Evolutionary conservation across 1,140 invertebrate genomes (phyloP).

Genomic region (Hestina assimilis): DNA sequence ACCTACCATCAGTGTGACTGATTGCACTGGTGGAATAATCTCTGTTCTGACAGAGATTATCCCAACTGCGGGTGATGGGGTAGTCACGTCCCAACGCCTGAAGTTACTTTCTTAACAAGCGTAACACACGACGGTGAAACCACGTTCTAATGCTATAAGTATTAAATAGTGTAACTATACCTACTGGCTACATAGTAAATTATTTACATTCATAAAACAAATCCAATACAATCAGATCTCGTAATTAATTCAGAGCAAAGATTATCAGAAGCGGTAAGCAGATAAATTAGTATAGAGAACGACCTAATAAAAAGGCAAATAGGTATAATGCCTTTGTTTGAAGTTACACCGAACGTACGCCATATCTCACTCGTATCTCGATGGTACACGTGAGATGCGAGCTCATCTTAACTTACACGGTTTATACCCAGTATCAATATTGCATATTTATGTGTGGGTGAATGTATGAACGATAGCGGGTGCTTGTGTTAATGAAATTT

Average conservation of each 20-base stretch:
- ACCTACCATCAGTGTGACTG: no score
- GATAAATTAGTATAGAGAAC: slow-evolving; percentile 27
- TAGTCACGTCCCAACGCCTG: no score
- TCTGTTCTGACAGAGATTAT: no score
- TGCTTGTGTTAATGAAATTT: not conserved
- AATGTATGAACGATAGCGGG: slow-evolving; percentile 31
- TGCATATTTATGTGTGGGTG: slow-evolving; percentile 28
- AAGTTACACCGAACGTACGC: slow-evolving; percentile 50
- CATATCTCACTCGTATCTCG: slow-evolving; percentile 49
- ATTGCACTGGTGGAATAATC: no score
- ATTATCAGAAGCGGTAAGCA: slow-evolving; percentile 12
- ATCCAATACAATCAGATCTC: not conserved
- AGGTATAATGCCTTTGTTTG: slow-evolving; percentile 39
- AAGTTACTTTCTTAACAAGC: no score
- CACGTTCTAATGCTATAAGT: no score
- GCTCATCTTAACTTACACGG: slow-evolving; percentile 44
- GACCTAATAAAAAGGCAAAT: slow-evolving; percentile 58
- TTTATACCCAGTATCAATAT: slow-evolving; percentile 57
- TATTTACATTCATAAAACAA: no score
- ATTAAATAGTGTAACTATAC: no score
- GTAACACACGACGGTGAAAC: no score
- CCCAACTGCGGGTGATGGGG: no score
- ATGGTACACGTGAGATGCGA: slow-evolving; percentile 14
- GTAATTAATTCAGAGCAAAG: slow-evolving; percentile 11
- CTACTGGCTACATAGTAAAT: no score